phyloP scores from a whole-genome alignment of 2,113 vertebrate genomes.

The Formicarius rufipectus region DNA sequence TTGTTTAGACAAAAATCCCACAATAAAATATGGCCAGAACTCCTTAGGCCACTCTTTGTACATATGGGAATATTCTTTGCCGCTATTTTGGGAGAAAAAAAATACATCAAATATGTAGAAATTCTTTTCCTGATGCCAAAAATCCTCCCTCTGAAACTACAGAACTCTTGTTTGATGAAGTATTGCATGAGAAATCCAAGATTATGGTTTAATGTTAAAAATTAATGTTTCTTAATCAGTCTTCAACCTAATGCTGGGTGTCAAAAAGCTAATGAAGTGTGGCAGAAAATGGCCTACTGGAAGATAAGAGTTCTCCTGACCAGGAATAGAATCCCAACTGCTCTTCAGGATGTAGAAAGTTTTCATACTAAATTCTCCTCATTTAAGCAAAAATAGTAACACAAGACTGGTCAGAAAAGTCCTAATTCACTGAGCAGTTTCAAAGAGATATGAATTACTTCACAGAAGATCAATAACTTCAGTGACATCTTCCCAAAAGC shows the following conservation, averaged over 20 bases:
- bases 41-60: background rate
- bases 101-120: background rate
- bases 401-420: background rate
- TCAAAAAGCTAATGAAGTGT: background rate
- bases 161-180: background rate
- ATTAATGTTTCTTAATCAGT: background rate
- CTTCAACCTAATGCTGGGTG: background rate
- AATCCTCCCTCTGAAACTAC: background rate
- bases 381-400: background rate
- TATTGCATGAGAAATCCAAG: background rate
- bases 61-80: background rate
- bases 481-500: background rate
- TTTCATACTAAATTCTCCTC: background rate
- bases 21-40: background rate
- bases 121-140: background rate
- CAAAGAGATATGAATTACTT: background rate
- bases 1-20: background rate
- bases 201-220: background rate
- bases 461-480: background rate
- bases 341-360: background rate
- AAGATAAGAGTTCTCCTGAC: background rate
- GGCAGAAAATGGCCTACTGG: background rate
- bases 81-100: background rate
- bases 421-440: background rate
- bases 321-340: background rate